phyloP scores from a whole-genome alignment of 2,113 vertebrate genomes.

The Protomyctophum bolini region DNA sequence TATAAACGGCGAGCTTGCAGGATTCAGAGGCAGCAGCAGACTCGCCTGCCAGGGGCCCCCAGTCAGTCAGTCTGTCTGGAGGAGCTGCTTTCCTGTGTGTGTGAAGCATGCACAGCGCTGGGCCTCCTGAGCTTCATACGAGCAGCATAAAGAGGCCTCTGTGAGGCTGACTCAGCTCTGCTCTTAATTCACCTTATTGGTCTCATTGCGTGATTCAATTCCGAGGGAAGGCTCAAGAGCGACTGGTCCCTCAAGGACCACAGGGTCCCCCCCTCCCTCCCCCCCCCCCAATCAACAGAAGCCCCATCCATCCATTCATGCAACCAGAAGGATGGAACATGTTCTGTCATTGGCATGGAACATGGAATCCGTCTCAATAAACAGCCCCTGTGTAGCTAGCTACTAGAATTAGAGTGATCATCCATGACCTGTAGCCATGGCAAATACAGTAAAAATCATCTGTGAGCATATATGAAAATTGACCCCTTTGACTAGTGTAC shows the following conservation, averaged over 20 bases:
- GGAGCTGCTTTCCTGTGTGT: conserved; percentile 74
- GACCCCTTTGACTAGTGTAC: too few species aligned
- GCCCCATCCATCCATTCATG: conserved; percentile 21
- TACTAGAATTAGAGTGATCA: conserved; percentile 15
- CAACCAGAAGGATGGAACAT: conserved; percentile 37
- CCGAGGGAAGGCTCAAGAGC: conserved; percentile 40
- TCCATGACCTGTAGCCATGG: conserved; percentile 25
- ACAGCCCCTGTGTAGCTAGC: conserved; percentile 1
- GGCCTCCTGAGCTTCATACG: conserved; percentile 50
- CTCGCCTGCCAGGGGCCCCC: conserved; percentile 40
- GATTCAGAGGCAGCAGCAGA: conserved; percentile 36
- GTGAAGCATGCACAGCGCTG: conserved; percentile 66
- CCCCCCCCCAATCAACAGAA: background rate
- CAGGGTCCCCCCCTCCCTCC: background rate
- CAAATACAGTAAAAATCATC: conserved; percentile 16
- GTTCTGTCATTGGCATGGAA: conserved; percentile 36
- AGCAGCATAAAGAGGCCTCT: conserved; percentile 72
- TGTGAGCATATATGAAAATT: too few species aligned
- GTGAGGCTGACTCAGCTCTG: conserved; percentile 61
- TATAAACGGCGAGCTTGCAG: conserved; percentile 48
- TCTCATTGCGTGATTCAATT: conserved; percentile 71
- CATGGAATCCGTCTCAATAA: conserved; percentile 20
- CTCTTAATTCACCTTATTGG: conserved; percentile 67
- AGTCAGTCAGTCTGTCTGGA: conserved; percentile 48
- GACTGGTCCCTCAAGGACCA: background rate